Base-by-base conservation (phyloP, 1,140 invertebrate species). In the Cylas formicarius region DNA sequence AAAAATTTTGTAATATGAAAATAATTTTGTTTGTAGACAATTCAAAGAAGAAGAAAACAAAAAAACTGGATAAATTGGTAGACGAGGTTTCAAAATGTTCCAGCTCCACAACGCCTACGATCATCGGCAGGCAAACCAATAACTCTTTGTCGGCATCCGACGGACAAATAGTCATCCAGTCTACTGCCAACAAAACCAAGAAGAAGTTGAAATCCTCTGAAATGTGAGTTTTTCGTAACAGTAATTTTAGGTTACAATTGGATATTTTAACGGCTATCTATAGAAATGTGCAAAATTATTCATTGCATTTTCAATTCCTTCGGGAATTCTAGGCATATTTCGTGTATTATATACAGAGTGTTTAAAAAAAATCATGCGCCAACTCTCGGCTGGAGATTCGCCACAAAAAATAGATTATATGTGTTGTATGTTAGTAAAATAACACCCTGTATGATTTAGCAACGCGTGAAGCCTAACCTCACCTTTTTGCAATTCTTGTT, bases 101-200 rank as follows among this genome's bases (percentile, higher is more conserved):
- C 2, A 8, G 22, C 7, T 24, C 36, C 4, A 42, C 42, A 7
- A 44, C 38, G 28, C 35, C 50, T 10, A 51, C 55, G 3, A 56
- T 58, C 37, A 56, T 73, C 14, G 84, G 84, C 17, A 68, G 87
- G 36, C 86, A 89, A 65, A 90, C 87, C 2, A 90, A 90, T 61
- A 90, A 90, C 66, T 90, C 86, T 2, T 68, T 90, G 9, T 82
- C 86, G 2, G 85, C 82, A 4, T 81, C 84, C 19, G 85, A 84
- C 10, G 86, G 84, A 13, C 82, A 86, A 59, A 86, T 88, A 39
- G 72, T 86, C 16, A 87, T 89, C 62, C 79, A 82, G 23, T 67
- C 75, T 9, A 51, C 60, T 7, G 36, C 34, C 7, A 4, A 37
- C 4, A 27, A 32, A 2, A 35, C 60, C 9, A 67, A 73, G 53